phyloP scores from a whole-genome alignment of 1,140 invertebrate species.

The Neocloeon triangulifer region DNA sequence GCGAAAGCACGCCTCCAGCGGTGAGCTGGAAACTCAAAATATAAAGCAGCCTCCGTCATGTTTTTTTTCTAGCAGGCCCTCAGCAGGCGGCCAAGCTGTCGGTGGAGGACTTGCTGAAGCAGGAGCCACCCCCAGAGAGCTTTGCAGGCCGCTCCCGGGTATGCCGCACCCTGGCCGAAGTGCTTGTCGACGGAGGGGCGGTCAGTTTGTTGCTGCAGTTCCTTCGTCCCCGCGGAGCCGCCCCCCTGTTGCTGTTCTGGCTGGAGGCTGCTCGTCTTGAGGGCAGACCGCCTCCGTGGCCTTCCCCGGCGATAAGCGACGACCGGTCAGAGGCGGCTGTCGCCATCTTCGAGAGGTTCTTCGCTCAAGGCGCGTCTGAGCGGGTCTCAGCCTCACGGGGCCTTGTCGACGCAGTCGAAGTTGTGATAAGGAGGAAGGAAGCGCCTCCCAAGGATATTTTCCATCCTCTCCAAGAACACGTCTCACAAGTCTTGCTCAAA shows the following conservation, averaged over 20 bases:
- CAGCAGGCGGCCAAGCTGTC: too few relatives aligned
- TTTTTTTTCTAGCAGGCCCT: too few relatives aligned
- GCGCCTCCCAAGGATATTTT: conserved; percentile 24
- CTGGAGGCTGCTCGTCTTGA: conserved; percentile 45
- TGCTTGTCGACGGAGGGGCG: conserved; percentile 42
- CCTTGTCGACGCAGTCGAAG: conserved; percentile 18
- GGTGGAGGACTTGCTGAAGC: too few relatives aligned
- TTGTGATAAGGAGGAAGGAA: conserved; percentile 21
- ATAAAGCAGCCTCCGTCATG: too few relatives aligned
- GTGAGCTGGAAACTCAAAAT: too few relatives aligned
- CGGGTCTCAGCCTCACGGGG: conserved; percentile 21
- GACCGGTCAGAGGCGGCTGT: conserved; percentile 18
- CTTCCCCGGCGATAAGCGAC: conserved; percentile 1
- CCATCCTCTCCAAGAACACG: conserved; percentile 33
- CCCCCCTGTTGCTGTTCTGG: conserved; percentile 41
- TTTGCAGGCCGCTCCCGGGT: too few relatives aligned
- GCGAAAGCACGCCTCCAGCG: too few relatives aligned
- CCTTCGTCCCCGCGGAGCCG: conserved; percentile 31
- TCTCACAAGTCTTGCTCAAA: conserved; percentile 35
- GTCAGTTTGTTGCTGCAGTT: conserved; percentile 48
- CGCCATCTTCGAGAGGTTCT: conserved; percentile 26
- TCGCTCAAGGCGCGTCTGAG: conserved; percentile 21
- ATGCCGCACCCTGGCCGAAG: conserved; percentile 33
- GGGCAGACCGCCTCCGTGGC: conserved; percentile 9
- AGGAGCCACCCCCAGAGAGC: too few relatives aligned